Percentiles rank a stretch among this genome's conserved stretches.
Conservation (phyloP, 1,140 invertebrate genomes). For the Lutraria rhynchaena region DNA sequence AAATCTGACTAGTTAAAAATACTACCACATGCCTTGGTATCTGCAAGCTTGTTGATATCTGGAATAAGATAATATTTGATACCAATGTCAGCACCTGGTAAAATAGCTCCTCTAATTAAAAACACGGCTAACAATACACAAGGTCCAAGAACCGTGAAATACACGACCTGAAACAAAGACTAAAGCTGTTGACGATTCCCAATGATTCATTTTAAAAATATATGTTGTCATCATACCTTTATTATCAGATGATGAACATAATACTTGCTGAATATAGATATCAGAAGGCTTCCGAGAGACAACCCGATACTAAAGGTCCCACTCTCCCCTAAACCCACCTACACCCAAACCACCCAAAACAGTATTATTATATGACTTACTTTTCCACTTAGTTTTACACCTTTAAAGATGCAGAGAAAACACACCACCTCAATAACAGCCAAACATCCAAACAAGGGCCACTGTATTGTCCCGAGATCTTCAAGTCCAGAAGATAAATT, state of each 20-base stretch:
- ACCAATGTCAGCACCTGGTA: conserved; percentile 89
- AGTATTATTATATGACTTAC: conserved; percentile 35
- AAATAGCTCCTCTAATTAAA: conserved; percentile 92
- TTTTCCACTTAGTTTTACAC: conserved; percentile 85
- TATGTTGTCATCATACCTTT: too few relatives aligned
- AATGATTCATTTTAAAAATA: too few relatives aligned
- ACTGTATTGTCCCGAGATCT: conserved; percentile 85
- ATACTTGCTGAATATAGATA: too few relatives aligned
- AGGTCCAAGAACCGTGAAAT: conserved; percentile 96
- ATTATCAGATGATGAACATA: too few relatives aligned
- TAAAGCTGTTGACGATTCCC: too few relatives aligned
- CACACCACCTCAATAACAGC: conserved; percentile 81
- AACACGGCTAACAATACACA: conserved; percentile 96
- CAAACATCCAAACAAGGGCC: conserved; percentile 79
- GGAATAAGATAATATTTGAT: conserved; percentile 89
- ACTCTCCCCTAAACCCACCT: too few relatives aligned
- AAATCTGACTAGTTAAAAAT: neutral
- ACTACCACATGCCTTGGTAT: conserved; percentile 13
- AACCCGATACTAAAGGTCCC: too few relatives aligned
- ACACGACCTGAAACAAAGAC: conserved; percentile 90
- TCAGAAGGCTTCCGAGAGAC: too few relatives aligned
- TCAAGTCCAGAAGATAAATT: conserved; percentile 72
- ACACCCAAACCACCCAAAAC: too few relatives aligned
- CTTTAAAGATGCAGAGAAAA: conserved; percentile 81
- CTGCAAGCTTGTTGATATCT: conserved; percentile 73